Conservation (phyloP, 2,888 invertebrate genomes). For the Ochropacha duplaris region DNA sequence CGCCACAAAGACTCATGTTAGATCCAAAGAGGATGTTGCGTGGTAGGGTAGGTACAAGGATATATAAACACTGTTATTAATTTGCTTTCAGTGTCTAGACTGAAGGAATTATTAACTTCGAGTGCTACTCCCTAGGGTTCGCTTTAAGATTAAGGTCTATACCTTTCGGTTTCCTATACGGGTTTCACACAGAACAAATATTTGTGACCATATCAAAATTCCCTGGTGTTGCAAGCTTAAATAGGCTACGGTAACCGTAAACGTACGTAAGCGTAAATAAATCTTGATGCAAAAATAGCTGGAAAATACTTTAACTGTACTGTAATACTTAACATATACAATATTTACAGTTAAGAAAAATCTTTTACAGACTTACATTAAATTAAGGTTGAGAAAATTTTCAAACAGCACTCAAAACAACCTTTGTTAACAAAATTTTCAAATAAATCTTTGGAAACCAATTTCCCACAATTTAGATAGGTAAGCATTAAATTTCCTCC, state of each 20-base stretch:
- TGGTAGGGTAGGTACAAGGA: slow-evolving; percentile 35
- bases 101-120: slow-evolving; percentile 1
- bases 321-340: background rate
- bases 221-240: no score
- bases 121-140: background rate
- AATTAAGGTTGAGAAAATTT: slow-evolving; percentile 2
- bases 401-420: slow-evolving; percentile 9
- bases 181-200: no score
- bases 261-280: no score
- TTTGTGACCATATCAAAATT: no score
- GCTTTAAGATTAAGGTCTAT: background rate
- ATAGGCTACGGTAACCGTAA: no score
- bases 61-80: slow-evolving; percentile 20
- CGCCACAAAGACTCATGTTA: slow-evolving; percentile 56
- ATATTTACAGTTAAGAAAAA: background rate
- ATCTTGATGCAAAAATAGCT: no score
- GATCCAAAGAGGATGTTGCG: slow-evolving; percentile 41
- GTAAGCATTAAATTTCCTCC: slow-evolving; percentile 38
- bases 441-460: slow-evolving; percentile 51
- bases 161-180: no score
- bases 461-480: slow-evolving; percentile 50
- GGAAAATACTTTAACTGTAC: no score
- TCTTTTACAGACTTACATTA: background rate
- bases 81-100: slow-evolving; percentile 14
- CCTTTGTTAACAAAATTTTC: slow-evolving; percentile 33